Evolutionary conservation across 2,797 vertebrate species (phyloP), one percentile per base, ranked within the genome.

Genomic region (Coracias cyanogaster): DNA sequence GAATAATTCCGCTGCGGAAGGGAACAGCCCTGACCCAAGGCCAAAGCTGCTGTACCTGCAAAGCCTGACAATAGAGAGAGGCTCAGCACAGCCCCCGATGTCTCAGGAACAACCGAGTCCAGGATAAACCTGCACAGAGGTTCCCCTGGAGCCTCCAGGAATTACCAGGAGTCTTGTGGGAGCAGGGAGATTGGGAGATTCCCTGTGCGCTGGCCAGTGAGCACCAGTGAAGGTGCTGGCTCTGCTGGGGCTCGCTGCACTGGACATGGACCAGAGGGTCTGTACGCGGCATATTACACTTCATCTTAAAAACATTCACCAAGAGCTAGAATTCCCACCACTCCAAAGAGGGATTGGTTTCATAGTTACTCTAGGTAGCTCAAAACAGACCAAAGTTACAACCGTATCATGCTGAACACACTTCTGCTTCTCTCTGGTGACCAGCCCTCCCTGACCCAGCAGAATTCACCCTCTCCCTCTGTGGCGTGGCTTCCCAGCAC

Each of bases 401-500:
- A 24, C 5, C 21, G 3, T 12, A 79, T 2, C 24, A 5, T 1
- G 22, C 77, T 41, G 48, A 62, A 28, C 4, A 60, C 6, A 3
- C 21, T 48, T 17, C 67, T 91, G 74, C 55, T 82, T n/a, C 73
- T 91, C 29, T 26, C 6, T 31, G 49, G 74, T 69, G 78, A 60
- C 28, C 83, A 76, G n/a, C 19, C 9, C n/a, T 22, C 35, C 65
- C n/a, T 9, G 33, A 45, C 33, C 20, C 79, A 83, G 71, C 48
- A 81, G 70, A 25, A 46, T 2, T n/a, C 84, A 31, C 45, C 62
- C 33, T 12, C 58, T 89, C 80, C 62, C 37, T 89, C 80, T 48
- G 80, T 51, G 17, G 48, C 16, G 8, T 66, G 86, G 88, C 82
- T 94, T 96, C 93, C 94, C 86, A 25, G 90, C 88, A 94, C 48